Conservation (phyloP, 35 echinoderm and acorn worm species). For the Ptychodera flava region DNA sequence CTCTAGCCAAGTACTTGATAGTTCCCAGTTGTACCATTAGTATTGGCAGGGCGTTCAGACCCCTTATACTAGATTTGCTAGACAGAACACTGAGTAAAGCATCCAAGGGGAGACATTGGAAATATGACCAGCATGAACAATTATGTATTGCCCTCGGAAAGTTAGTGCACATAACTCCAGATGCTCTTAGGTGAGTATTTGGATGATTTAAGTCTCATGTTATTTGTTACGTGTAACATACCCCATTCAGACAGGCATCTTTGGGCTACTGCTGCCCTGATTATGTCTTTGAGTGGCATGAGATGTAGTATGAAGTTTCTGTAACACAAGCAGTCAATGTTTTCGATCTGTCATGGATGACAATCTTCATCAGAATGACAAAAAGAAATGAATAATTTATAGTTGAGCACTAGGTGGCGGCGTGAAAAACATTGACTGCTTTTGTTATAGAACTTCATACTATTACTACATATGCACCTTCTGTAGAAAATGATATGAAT, state of each 20-base stretch:
- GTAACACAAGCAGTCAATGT: neutral
- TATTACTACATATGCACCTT: no score
- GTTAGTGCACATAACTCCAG: slow-evolving; percentile 26
- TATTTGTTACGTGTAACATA: no score
- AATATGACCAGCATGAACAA: slow-evolving; percentile 36
- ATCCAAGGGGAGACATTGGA: slow-evolving; percentile 5
- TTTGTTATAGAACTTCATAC: no score
- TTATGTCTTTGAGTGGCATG: neutral
- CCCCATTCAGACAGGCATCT: no score
- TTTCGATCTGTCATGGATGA: neutral
- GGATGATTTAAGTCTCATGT: no score
- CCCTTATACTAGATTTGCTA: slow-evolving; percentile 57
- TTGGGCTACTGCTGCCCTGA: neutral
- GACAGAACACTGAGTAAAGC: slow-evolving; percentile 25
- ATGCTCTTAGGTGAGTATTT: slow-evolving; percentile 43
- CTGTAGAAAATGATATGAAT: no score
- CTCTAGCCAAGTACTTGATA: slow-evolving; percentile 36
- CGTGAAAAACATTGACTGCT: no score
- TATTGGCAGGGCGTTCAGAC: slow-evolving; percentile 48
- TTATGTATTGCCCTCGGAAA: slow-evolving; percentile 42
- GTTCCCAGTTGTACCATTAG: slow-evolving; percentile 38
- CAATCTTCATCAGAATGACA: no score
- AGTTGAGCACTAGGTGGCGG: no score
- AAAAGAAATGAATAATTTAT: no score
- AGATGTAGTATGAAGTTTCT: neutral